Evolutionary conservation across 2,888 invertebrate species (phyloP), one percentile per base, ranked within the genome.

Genomic region (Nomada fucata): DNA sequence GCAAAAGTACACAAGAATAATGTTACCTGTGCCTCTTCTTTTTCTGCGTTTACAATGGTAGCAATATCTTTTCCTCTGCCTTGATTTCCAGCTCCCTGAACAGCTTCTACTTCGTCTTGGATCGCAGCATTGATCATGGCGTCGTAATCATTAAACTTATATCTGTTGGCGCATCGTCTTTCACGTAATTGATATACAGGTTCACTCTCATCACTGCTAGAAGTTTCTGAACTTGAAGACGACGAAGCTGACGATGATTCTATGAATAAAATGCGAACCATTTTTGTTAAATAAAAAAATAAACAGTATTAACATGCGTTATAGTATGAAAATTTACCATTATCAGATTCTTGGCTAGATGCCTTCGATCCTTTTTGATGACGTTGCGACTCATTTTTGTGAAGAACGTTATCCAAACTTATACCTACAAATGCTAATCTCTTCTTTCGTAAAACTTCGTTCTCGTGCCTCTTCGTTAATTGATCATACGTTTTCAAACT

Each of bases 61-160:
- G 97, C 96, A 89, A 98, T 98, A 93, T 98, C 98, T 93, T 98
- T 98, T 0, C 98, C 98, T 29, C 97, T 95, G 0, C 97, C 97
- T 89, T 97, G 96, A 93, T 97, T 97, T 0, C 98, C 97, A 0
- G 97, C 96, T 42, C 97, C 97, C 76, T 96, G 96, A 0, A 96
- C 96, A 5, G 96, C 96, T 59, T 96, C 96, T 91, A 97, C 96
- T 91, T 97, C 97, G 88, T 96, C 96, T 95, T 96, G 92, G 86
- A 98, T 96, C 13, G 99, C 99, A 57, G 97, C 98, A 92, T 98
- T 97, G 89, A 99, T 99, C 93, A 99, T 96, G 47, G 98, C 97
- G 92, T 99, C 99, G 94, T 97, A 99, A 93, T 99, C 99, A 92
- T 97, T 97, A 89, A 98, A 97, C 84, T 97, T 96, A 91, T 97